Conservation (phyloP, 2,797 vertebrate genomes). For the Momotus momota region DNA sequence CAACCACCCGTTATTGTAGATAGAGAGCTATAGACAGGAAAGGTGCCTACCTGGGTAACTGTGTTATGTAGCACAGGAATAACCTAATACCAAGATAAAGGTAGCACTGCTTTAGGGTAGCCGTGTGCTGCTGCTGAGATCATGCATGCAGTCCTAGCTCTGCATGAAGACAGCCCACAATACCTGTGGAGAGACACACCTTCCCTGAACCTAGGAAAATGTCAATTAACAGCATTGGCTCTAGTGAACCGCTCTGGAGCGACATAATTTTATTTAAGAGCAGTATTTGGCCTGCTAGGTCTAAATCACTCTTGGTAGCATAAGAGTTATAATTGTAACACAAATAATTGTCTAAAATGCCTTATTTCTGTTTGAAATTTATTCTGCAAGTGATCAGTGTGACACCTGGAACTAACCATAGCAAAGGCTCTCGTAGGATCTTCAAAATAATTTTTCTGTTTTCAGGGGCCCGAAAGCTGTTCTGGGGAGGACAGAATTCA, state of each 20-base stretch:
- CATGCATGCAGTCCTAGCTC: neutral
- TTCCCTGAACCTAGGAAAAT: neutral
- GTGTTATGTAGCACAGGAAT: neutral
- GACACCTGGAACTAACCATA: neutral
- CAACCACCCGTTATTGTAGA: neutral
- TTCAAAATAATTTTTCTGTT: neutral
- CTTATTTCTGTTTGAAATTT: neutral
- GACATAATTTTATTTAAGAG: neutral
- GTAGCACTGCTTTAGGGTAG: neutral
- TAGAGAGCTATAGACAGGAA: neutral
- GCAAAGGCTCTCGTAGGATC: neutral
- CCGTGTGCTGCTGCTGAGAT: neutral
- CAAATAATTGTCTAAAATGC: neutral
- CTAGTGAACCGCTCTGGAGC: neutral
- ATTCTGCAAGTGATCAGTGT: neutral
- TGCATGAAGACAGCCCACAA: neutral
- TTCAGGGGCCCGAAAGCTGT: neutral
- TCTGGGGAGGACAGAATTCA: accelerated
- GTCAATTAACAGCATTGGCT: neutral
- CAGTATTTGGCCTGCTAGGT: neutral
- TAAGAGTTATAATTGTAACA: neutral
- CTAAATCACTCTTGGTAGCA: neutral
- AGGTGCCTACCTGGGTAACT: neutral
- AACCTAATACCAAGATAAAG: neutral
- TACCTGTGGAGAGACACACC: neutral